A percentile compares a stretch with the other conserved stretches of the same genome.
phyloP scores from a whole-genome alignment of 2,797 vertebrate species.

The Mareca strepera region DNA sequence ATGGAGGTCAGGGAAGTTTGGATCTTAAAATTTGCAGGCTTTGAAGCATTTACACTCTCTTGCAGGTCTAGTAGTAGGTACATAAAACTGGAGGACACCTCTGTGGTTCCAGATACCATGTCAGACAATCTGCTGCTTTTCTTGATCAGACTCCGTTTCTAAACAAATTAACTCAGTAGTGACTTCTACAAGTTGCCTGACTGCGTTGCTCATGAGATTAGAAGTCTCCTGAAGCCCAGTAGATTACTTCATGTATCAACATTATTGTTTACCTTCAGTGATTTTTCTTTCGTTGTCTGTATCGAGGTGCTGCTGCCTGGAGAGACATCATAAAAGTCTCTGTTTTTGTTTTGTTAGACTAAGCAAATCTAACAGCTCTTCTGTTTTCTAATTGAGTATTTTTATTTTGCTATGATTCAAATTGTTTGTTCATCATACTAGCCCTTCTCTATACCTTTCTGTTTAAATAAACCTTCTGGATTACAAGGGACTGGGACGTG shows the following conservation, averaged over 20 bases:
- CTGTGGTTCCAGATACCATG: not conserved
- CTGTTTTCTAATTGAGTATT: not conserved
- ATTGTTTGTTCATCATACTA: not conserved
- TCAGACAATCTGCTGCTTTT: not conserved
- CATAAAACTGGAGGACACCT: not conserved
- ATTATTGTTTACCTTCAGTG: not conserved
- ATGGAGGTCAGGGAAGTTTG: not conserved
- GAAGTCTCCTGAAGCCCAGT: not conserved
- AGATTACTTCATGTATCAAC: not conserved
- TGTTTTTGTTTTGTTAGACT: not conserved
- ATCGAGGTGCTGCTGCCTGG: not conserved
- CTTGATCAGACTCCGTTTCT: not conserved
- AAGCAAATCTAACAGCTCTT: not conserved
- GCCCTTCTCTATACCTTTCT: not conserved
- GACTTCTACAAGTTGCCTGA: not conserved
- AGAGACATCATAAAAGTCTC: not conserved
- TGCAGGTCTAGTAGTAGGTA: not conserved
- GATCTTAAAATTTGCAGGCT: not conserved
- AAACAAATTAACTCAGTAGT: not conserved
- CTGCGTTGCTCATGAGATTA: not conserved
- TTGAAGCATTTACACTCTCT: not conserved
- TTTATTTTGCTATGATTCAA: not conserved
- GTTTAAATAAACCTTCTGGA: not conserved
- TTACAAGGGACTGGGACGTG: not conserved
- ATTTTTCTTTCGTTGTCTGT: accelerated